Evolutionary conservation across 2,888 invertebrate genomes (phyloP), one percentile per base, ranked within the genome.

Genomic region (Heliconius charithonia): DNA sequence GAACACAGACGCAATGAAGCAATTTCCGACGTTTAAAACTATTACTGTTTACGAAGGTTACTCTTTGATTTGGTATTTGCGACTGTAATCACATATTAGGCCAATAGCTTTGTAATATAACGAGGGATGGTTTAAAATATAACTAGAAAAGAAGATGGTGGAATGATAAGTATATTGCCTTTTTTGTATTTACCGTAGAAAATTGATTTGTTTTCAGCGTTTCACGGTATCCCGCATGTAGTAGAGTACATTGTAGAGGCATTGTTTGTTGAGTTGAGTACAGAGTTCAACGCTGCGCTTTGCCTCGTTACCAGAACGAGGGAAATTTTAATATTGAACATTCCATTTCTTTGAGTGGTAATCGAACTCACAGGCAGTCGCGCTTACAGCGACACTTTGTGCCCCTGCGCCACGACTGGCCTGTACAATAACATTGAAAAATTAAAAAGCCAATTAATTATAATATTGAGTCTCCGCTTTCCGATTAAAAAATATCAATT

Each of bases 11-110:
- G 81, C 83, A 82, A 81, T 80, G 79, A 77, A 82, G 82, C 82
- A 83, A 83, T 84, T 82, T 83, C 83, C 83, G 80, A 81, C 82
- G 79, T 81, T 81, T 80, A 83, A 83, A 83, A 80, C 81, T 82
- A 81, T 82, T 81, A 79, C 82, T 84, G 81, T 82, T 82, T 83
- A 83, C 82, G 70, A 73, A 82, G 79, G 79, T 63, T 81, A 63
- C 70, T 65, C 78, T 67, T 76, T 80, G 78, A 81, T 82, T 77
- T 79, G 75, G 69, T 70, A 67, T 80, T 79, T 78, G 66, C 67
- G 74, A 77, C 73, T 69, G 72, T 77, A 74, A 79, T 80, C 74
- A 80, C 81, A 80, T 78, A 71, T 59, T 72, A 56, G 67, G 79
- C 22, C 27, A 51, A 71, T 22, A 29, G 12, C 2, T 71, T 4